Evolutionary conservation across 2,888 invertebrate genomes (phyloP).

Genomic region (Rotaria sp.): DNA sequence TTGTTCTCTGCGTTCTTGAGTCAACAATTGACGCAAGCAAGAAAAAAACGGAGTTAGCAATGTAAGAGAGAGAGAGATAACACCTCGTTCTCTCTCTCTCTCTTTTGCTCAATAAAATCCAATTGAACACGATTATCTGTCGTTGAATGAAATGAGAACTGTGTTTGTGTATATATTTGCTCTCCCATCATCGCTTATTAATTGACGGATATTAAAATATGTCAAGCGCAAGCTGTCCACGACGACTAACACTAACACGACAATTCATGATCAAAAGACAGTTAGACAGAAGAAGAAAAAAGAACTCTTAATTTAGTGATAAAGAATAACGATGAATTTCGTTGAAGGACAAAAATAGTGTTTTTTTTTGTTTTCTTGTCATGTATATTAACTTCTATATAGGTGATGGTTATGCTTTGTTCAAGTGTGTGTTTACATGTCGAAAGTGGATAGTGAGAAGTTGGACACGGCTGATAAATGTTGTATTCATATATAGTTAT

Average conservation of each 20-base stretch:
- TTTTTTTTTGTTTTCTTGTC: neutral
- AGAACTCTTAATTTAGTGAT: neutral
- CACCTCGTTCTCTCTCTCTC: slow-evolving; percentile 4
- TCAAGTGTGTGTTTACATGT: neutral
- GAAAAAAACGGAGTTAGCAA: neutral
- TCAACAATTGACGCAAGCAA: slow-evolving; percentile 8
- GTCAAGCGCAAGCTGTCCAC: slow-evolving; percentile 15
- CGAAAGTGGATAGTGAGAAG: neutral
- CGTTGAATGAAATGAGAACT: neutral
- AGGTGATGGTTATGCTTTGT: neutral
- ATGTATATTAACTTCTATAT: neutral
- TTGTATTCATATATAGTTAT: neutral
- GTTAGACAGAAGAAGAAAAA: neutral
- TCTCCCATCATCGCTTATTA: slow-evolving; percentile 22
- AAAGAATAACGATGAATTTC: neutral
- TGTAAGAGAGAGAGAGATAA: neutral
- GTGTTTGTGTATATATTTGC: slow-evolving; percentile 17
- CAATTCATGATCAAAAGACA: slow-evolving; percentile 17
- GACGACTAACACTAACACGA: slow-evolving; percentile 3
- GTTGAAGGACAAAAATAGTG: neutral
- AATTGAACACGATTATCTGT: slow-evolving; percentile 22
- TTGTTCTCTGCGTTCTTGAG: slow-evolving; percentile 14
- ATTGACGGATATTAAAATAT: slow-evolving; percentile 24
- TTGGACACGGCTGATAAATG: neutral
- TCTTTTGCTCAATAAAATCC: slow-evolving; percentile 13